Conservation (phyloP, 2,888 invertebrate species). For the Boloria euphrosyne region DNA sequence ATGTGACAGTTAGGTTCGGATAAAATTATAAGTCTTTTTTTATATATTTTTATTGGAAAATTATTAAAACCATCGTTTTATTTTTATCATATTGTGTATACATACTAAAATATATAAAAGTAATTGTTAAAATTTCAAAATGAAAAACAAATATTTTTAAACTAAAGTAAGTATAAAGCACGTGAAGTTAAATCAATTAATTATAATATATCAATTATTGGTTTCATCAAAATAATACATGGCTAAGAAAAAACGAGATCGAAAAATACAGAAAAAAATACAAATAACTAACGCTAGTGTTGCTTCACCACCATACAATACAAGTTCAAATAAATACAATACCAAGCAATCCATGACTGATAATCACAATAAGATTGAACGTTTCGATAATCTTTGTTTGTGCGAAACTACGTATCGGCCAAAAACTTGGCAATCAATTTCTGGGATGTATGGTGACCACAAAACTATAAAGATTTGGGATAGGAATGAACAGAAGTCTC, state of each 20-base stretch:
- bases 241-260: slow-evolving; percentile 16
- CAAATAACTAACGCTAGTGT: slow-evolving; percentile 6
- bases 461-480: slow-evolving; percentile 38
- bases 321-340: slow-evolving; percentile 6
- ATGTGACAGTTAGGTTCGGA: no score
- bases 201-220: slow-evolving; percentile 1
- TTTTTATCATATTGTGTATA: no score
- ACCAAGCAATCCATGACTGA: neutral
- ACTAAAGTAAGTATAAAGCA: no score
- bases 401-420: slow-evolving; percentile 16
- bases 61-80: no score
- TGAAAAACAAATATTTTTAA: no score
- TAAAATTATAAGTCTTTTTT: no score
- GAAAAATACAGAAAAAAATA: slow-evolving; percentile 10
- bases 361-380: slow-evolving; percentile 21
- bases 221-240: neutral
- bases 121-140: no score
- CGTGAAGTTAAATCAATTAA: neutral
- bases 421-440: slow-evolving; percentile 39
- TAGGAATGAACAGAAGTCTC: slow-evolving; percentile 11
- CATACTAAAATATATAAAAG: no score
- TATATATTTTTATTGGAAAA: no score
- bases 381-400: slow-evolving; percentile 20
- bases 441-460: slow-evolving; percentile 37
- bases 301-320: slow-evolving; percentile 7